A percentile compares a stretch with the other conserved stretches of the same genome.
Evolutionary conservation across 2,888 invertebrate species (phyloP).

Genomic region (Syrista parreyssii): DNA sequence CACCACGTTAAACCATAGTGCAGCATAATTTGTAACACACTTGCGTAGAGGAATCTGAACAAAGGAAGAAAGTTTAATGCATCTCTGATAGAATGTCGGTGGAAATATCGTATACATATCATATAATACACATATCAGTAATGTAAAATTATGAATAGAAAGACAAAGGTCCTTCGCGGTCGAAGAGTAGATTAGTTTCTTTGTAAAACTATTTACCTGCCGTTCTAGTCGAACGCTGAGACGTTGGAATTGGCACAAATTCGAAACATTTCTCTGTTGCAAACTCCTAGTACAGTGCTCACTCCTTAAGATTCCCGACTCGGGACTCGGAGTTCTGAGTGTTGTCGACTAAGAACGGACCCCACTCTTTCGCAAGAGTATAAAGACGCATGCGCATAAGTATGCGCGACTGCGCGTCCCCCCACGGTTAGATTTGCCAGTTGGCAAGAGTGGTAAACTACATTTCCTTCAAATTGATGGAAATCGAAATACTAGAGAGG

Average conservation of each 20-base stretch:
- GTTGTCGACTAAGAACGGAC: too few relatives aligned
- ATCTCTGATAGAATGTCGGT: not conserved
- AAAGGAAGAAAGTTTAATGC: not conserved
- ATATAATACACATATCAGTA: not conserved
- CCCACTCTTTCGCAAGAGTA: too few relatives aligned
- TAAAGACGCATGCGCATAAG: too few relatives aligned
- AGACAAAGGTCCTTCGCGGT: not conserved
- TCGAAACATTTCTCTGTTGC: not conserved
- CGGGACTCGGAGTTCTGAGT: too few relatives aligned
- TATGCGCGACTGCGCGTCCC: too few relatives aligned
- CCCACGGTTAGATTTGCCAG: too few relatives aligned
- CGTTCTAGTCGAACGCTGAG: not conserved
- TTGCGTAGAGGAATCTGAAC: not conserved
- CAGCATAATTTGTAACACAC: too few relatives aligned
- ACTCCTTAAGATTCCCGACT: too few relatives aligned
- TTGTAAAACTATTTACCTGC: not conserved
- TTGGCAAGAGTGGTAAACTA: too few relatives aligned
- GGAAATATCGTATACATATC: not conserved
- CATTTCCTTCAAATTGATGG: too few relatives aligned
- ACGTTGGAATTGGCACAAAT: not conserved
- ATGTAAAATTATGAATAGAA: not conserved
- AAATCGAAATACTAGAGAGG: too few relatives aligned
- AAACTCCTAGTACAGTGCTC: not conserved
- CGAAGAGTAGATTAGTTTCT: not conserved
- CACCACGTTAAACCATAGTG: too few relatives aligned